phyloP scores from a whole-genome alignment of 2,888 invertebrate genomes.

The Macaria liturata region DNA sequence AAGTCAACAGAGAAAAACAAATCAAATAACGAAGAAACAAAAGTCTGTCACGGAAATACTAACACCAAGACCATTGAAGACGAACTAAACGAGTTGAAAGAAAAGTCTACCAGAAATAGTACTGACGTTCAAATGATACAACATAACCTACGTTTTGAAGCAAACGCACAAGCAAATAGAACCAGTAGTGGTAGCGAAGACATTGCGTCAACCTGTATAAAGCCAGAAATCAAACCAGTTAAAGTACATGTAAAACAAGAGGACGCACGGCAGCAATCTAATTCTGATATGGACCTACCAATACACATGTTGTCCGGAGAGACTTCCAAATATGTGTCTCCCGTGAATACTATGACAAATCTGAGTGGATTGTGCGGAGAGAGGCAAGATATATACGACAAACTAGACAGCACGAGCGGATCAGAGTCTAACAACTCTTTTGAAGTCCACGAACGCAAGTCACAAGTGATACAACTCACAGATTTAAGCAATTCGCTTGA shows the following conservation, averaged over 20 bases:
- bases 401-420: slow-evolving; percentile 67
- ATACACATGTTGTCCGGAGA: slow-evolving; percentile 30
- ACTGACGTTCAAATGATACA: too few relatives aligned
- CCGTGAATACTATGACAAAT: slow-evolving; percentile 38
- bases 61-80: too few relatives aligned
- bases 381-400: slow-evolving; percentile 66
- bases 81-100: too few relatives aligned
- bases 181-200: too few relatives aligned
- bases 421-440: slow-evolving; percentile 68
- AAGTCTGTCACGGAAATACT: too few relatives aligned
- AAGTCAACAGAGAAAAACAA: too few relatives aligned
- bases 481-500: slow-evolving; percentile 70
- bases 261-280: neutral
- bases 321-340: slow-evolving; percentile 35
- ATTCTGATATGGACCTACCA: slow-evolving; percentile 13
- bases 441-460: slow-evolving; percentile 60
- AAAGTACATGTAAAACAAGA: neutral
- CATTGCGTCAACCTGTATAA: too few relatives aligned
- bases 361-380: slow-evolving; percentile 34
- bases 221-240: too few relatives aligned
- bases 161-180: too few relatives aligned
- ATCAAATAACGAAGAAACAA: too few relatives aligned
- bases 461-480: slow-evolving; percentile 63
- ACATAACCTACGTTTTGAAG: too few relatives aligned
- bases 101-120: too few relatives aligned